A percentile compares a stretch with the other conserved stretches of the same genome.
phyloP scores from a whole-genome alignment of 2,888 invertebrate species.

The Netelia fuscicornis region DNA sequence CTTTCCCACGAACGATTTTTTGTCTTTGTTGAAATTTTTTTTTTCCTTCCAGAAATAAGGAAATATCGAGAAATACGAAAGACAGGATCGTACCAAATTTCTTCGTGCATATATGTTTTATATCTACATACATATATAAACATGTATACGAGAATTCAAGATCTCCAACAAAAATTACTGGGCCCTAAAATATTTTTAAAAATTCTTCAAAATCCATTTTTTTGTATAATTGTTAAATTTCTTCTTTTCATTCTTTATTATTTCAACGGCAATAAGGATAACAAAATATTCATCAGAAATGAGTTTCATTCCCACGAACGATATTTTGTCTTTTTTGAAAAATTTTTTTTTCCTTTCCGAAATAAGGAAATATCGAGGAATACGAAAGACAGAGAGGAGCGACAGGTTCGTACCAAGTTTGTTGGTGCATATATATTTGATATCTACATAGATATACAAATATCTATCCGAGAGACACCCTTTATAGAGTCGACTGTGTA shows the following conservation, averaged over 20 bases:
- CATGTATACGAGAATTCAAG: not conserved
- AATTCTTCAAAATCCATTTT: too few relatives aligned
- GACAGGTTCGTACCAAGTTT: slow-evolving; percentile 58
- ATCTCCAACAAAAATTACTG: too few relatives aligned
- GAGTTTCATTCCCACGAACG: not conserved
- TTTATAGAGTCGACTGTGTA: slow-evolving; percentile 31
- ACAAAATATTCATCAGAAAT: not conserved
- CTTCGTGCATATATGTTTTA: slow-evolving; percentile 68
- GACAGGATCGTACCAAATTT: slow-evolving; percentile 58
- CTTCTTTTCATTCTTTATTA: too few relatives aligned
- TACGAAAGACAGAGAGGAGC: not conserved
- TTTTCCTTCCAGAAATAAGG: not conserved
- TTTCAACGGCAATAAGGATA: not conserved
- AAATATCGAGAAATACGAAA: slow-evolving; percentile 14
- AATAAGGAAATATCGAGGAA: slow-evolving; percentile 13
- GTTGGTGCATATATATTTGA: slow-evolving; percentile 68
- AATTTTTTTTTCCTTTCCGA: not conserved
- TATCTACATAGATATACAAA: slow-evolving; percentile 23
- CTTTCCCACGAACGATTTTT: not conserved
- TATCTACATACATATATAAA: slow-evolving; percentile 21
- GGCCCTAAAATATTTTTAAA: too few relatives aligned
- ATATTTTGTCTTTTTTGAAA: not conserved
- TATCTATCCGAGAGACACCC: slow-evolving; percentile 7
- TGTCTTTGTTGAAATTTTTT: not conserved
- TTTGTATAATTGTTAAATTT: too few relatives aligned